Base-by-base conservation (phyloP, 2,888 invertebrate genomes). In the Arctia plantaginis region DNA sequence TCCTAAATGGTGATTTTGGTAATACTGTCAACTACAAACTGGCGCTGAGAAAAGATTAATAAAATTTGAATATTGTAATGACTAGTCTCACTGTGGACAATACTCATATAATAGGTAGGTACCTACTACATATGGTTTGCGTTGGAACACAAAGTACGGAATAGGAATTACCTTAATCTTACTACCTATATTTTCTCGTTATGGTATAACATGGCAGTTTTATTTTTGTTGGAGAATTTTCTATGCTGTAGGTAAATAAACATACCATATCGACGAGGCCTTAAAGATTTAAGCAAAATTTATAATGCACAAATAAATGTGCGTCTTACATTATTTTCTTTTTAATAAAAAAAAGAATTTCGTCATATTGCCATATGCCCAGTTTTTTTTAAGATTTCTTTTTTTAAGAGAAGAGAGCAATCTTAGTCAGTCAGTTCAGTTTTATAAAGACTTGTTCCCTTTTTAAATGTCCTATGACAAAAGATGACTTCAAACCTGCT, bases 11-110 rank as follows among this genome's bases (percentile, higher is more conserved):
- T 55, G 20, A 67, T 59, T 51, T 59, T 59, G 59, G 59, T 66
- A 82, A 80, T 82, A 84, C 79, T 75, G 70, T 78, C 83, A 79
- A 83, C 82, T 77, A 86, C 81, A 69, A 77, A 47, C 69, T 67
- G 23, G n/a, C 62, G 75, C 75, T 77, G 76, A 78, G 77, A 81
- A 82, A 76, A 83, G 80, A 80, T 79, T 81, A 51, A 80, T 80
- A 77, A 77, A 80, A 86, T 88, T 87, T 87, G 77, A 88, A 89
- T 88, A 88, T 85, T 84, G 82, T 85, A 88, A 89, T 86, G 80
- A 85, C 78, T 72, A 77, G 74, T 77, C 79, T 81, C 85, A 82
- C 82, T 82, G 84, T 77, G 79, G 78, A 80, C 80, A 78, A 82
- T 80, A 75, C 74, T 76, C 82, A 82, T 81, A 73, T 80, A 79